These are phyloP conservation scores for Ptychoptera contaminata DNA, from an alignment of 2,888 invertebrate species.

Conservation along the genomic window DNA sequence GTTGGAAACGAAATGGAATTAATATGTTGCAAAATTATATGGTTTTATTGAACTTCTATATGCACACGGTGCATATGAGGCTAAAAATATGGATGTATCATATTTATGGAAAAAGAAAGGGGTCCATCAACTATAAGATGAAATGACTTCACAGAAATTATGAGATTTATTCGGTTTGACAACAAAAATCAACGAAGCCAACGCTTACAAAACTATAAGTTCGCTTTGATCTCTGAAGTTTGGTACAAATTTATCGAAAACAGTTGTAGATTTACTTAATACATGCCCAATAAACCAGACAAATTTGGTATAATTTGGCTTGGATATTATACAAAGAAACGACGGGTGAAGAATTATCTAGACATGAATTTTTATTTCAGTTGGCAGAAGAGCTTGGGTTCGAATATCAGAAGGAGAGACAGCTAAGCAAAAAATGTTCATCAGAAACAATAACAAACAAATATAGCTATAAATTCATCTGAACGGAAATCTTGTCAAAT, in stretches of 20 bases:
- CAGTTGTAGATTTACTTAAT: constrained; percentile 1
- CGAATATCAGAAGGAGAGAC: no score
- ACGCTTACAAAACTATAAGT: constrained; percentile 4
- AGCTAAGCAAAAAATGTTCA: no score
- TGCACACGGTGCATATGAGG: no score
- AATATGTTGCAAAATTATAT: constrained; percentile 3
- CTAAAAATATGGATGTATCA: no score
- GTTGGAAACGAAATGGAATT: no score
- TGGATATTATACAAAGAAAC: neutral
- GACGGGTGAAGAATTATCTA: neutral
- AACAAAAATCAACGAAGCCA: constrained; percentile 4
- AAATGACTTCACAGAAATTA: constrained; percentile 4
- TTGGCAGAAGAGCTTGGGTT: neutral
- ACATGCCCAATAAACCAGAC: neutral
- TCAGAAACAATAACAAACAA: no score
- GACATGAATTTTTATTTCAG: neutral
- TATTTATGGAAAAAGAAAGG: constrained; percentile 4
- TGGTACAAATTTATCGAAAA: constrained; percentile 4
- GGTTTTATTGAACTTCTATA: constrained; percentile 2
- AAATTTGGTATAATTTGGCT: neutral
- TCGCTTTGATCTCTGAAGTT: constrained; percentile 2
- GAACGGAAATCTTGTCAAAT: neutral
- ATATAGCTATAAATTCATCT: no score
- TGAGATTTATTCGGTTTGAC: constrained; percentile 5
- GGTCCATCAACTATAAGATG: constrained; percentile 1